Evolutionary conservation across 37 sponge, comb jelly and placozoan genomes (phyloP).

Genomic region (Haliclona indistincta): DNA sequence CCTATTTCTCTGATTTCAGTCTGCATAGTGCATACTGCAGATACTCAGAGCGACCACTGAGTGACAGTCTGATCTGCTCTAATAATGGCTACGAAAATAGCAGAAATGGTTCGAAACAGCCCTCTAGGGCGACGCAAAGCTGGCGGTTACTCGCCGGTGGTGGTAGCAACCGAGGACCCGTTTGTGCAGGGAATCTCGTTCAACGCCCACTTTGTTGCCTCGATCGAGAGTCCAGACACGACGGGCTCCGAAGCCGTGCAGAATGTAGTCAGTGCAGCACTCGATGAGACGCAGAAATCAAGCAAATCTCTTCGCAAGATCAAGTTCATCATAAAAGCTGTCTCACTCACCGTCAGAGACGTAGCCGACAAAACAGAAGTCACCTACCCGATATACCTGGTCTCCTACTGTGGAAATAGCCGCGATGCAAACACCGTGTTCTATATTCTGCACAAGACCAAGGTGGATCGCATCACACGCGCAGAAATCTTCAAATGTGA

Average conservation of each 20-base stretch:
- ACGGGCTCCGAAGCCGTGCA: slow-evolving; percentile 47
- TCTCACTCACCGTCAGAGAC: slow-evolving; percentile 53
- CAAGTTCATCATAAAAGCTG: slow-evolving; percentile 48
- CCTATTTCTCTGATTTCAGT: too few species aligned
- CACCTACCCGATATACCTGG: slow-evolving; percentile 61
- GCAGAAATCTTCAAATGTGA: slow-evolving; percentile 59
- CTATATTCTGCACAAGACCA: slow-evolving; percentile 72
- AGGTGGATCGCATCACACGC: slow-evolving; percentile 23
- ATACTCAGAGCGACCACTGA: too few species aligned
- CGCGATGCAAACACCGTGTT: slow-evolving; percentile 28
- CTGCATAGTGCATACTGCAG: too few species aligned
- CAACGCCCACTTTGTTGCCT: slow-evolving; percentile 56
- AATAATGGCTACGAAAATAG: slow-evolving; percentile 24
- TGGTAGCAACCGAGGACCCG: slow-evolving; percentile 63
- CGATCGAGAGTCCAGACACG: slow-evolving; percentile 25
- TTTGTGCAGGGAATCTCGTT: slow-evolving; percentile 74
- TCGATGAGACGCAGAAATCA: slow-evolving; percentile 14
- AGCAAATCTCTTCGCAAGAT: slow-evolving; percentile 33
- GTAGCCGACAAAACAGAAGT: slow-evolving; percentile 21
- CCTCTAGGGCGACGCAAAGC: slow-evolving; percentile 24
- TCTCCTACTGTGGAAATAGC: slow-evolving; percentile 74
- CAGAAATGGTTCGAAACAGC: slow-evolving; percentile 55
- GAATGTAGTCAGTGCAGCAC: slow-evolving; percentile 12
- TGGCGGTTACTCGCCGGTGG: slow-evolving; percentile 44
- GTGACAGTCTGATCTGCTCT: too few species aligned